Base-by-base conservation (phyloP, 1,140 invertebrate genomes). In the Zophobas atratus region DNA sequence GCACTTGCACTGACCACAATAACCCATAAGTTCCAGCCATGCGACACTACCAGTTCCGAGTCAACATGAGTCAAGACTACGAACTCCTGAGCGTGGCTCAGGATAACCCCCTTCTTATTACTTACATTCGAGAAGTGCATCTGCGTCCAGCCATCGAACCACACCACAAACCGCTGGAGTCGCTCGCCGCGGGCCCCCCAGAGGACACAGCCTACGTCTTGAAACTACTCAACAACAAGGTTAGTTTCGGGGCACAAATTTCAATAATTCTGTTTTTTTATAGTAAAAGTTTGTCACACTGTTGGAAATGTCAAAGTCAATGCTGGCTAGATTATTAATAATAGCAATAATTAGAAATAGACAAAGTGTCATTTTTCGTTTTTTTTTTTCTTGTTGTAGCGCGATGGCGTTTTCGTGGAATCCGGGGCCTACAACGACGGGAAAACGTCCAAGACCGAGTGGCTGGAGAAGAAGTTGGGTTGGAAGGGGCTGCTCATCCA, bases 401-500 rank as follows among this genome's bases (percentile, higher is more conserved):
- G 86, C 78, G 87, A 90, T 84, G 88, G 93, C 79, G 87, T 90
- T 35, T 92, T 92, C 80, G 85, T 92, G n/a, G 91, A 92, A 85
- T 88, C 90, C 49, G 88, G 91, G 0, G 90, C 90, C 0, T 88
- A 88, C 60, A 87, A 86, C 84, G 86, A 87, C 81, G 89, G 88
- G 1, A 88, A 87, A 70, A 87, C 89, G 6, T 91, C 91, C 1
- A 92, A 92, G 70, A 92, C 92, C 0, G 86, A 90, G 73, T 94
- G 90, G 90, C 84, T 96, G 48, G 94, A 95, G 82, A 87, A 88
- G 3, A 88, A 90, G n/a, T 88, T 94, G 6, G 88, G 88, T 53
- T 96, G 94, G 95, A 88, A 87, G 73, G 95, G 94, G 1, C 86
- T 95, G 2, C 88, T 94, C 53, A 91, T 94, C 5, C 90, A 95